Evolutionary conservation across 2,113 vertebrate genomes (phyloP), one percentile per base, ranked within the genome.

Genomic region (Vidua chalybeata): DNA sequence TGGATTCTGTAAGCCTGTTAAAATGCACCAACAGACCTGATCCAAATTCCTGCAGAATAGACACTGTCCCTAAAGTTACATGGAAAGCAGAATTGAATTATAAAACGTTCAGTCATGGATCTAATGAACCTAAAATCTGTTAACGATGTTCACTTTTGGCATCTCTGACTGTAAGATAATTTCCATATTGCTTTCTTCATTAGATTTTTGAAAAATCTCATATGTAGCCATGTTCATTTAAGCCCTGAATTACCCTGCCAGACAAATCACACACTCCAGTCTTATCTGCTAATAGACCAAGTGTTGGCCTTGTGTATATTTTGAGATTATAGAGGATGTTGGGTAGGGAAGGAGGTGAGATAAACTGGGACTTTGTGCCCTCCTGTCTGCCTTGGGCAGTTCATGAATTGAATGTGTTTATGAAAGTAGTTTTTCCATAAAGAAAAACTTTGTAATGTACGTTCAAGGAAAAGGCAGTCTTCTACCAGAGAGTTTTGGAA

Each of bases 171-270:
- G 1, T 59, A 75, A 37, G 31, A 52, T 41, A 41, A 45, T 92
- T 31, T 82, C 18, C 35, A 7, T 72, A 20, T 49, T 64, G 6
- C 10, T 54, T 31, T 69, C 9, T 37, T 79, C 10, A 7, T 11
- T 2, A 66, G 28, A 35, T 43, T 61, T 94, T 67, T 62, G 17
- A 82, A 87, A 84, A 77, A 46, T 46, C 45, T 24, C 9, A 0
- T 54, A 2, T 3, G 9, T 45, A 68, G 45, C 49, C 13, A 6
- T 0, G 0, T 6, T 80, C 7, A 20, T 76, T 93, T 82, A 35
- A 66, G 37, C 61, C 45, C 68, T 59, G 28, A 79, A 64, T 52
- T 80, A 46, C 52, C 45, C 22, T 73, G 7, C 37, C 56, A 55
- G 68, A 30, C 11, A 52, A 68, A 51, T 49, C 51, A 56, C 30